Conservation (phyloP, 2,888 invertebrate species). For the Cerastoderma edule region DNA sequence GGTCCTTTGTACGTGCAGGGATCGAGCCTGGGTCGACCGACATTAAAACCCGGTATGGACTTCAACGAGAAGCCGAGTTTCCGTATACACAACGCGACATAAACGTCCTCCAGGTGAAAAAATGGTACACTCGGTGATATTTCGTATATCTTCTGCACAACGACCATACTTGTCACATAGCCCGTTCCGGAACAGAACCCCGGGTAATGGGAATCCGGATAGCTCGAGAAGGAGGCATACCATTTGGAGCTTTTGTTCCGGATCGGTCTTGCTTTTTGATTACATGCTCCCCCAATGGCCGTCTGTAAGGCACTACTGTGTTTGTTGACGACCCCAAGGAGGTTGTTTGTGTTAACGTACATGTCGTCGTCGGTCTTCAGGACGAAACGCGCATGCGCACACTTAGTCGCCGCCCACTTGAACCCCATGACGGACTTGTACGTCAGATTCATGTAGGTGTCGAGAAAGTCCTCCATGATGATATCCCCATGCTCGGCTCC, state of each 20-base stretch:
- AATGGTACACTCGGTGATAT: slow-evolving; percentile 71
- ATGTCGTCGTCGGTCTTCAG: slow-evolving; percentile 74
- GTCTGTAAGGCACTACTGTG: slow-evolving; percentile 36
- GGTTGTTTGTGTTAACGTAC: slow-evolving; percentile 64
- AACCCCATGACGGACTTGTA: slow-evolving; percentile 64
- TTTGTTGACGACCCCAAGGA: slow-evolving; percentile 43
- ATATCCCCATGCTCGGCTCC: slow-evolving; percentile 50
- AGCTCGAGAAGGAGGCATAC: slow-evolving; percentile 68
- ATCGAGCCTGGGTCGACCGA: slow-evolving; percentile 35
- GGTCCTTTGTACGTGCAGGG: slow-evolving; percentile 58
- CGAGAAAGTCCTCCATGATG: slow-evolving; percentile 61
- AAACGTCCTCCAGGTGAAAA: slow-evolving; percentile 77
- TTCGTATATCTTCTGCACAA: slow-evolving; percentile 61
- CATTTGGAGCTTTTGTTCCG: slow-evolving; percentile 70
- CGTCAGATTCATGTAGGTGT: slow-evolving; percentile 59
- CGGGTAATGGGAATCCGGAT: slow-evolving; percentile 68
- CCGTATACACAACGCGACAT: slow-evolving; percentile 67
- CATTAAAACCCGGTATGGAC: slow-evolving; percentile 62
- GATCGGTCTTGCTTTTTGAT: slow-evolving; percentile 54
- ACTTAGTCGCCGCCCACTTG: slow-evolving; percentile 60
- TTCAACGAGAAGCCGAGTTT: slow-evolving; percentile 59
- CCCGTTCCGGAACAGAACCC: slow-evolving; percentile 76
- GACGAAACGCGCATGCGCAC: slow-evolving; percentile 53
- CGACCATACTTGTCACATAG: slow-evolving; percentile 69
- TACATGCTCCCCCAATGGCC: slow-evolving; percentile 63